Percentiles rank a stretch among this genome's conserved stretches.
phyloP scores from a whole-genome alignment of 2,888 invertebrate species.

The Ligdia adustata region DNA sequence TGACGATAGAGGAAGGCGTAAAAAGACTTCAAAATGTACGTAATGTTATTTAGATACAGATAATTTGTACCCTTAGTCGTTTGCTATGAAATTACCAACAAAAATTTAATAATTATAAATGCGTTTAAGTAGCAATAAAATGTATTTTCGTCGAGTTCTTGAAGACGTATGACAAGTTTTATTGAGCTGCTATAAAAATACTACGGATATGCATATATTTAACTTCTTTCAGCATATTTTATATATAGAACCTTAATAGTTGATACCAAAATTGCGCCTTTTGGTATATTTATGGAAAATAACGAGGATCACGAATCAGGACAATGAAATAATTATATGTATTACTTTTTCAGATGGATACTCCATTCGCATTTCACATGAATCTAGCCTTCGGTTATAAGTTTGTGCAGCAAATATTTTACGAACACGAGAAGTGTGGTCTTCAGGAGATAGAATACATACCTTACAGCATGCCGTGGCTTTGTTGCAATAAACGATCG shows the following conservation, averaged over 20 bases:
- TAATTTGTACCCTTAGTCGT: not conserved
- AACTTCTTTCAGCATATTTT: no score
- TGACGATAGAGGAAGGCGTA: slow-evolving; percentile 84
- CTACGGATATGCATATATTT: no score
- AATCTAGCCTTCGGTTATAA: slow-evolving; percentile 84
- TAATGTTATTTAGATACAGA: not conserved
- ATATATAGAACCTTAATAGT: no score
- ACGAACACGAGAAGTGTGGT: slow-evolving; percentile 88
- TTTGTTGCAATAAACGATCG: slow-evolving; percentile 80
- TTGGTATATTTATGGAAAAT: no score
- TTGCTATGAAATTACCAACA: not conserved
- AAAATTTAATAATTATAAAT: no score
- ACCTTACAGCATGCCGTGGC: slow-evolving; percentile 78
- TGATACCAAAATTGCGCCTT: no score
- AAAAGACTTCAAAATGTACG: slow-evolving; percentile 72
- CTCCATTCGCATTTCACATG: slow-evolving; percentile 86
- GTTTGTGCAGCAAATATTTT: slow-evolving; percentile 84
- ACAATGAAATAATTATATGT: not conserved
- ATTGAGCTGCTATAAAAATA: no score
- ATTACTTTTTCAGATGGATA: slow-evolving; percentile 54
- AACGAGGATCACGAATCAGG: no score
- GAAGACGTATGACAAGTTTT: no score
- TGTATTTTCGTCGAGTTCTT: no score
- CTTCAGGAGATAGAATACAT: slow-evolving; percentile 85
- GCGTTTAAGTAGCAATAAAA: no score